Base-by-base conservation (phyloP, 1,140 invertebrate species). In the Euura saliciscinereae region DNA sequence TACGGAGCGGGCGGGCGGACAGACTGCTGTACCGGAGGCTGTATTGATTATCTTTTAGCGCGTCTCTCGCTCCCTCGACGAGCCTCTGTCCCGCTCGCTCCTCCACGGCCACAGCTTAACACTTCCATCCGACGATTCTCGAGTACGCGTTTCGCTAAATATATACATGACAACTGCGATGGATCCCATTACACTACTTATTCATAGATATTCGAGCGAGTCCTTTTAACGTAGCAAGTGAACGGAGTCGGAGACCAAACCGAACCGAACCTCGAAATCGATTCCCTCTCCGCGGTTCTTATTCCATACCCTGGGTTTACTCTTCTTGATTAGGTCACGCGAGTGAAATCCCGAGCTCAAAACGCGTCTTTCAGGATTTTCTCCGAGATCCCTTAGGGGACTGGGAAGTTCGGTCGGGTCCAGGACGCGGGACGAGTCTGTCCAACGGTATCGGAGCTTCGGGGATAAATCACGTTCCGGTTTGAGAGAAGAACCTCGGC, bases 281-380 rank as follows among this genome's bases (percentile, higher is more conserved):
- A 59, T 59, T 59, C 6, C 6, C 6, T 59, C 51, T 59, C 13
- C 13, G 10, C 51, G 8, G 6, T 59, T 28, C 28, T 28, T 28
- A 28, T 28, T 28, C 28, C 78, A 83, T 80, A 80, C 81, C 85
- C 79, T 70, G 77, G 78, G 85, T 86, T 85, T 87, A 86, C 85
- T 85, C 79, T 87, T 85, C 84, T 84, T 87, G 86, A 87, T 87
- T 87, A 87, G 85, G 84, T 84, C 82, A 83, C 75, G 79, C 78
- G 79, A 76, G 77, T 79, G 77, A 73, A 68, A 73, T 75, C 72
- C 71, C 65, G 43, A 69, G 70, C 65, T 71, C 73, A 78, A 77
- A 67, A 77, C 73, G 74, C 8, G 71, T 74, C 70, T 76, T 28
- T 28, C 28, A 28, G 28, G 28, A 28, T 28, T 28, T 28, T 28